Conservation (phyloP, 1,140 invertebrate species). For the Aricia agestis region DNA sequence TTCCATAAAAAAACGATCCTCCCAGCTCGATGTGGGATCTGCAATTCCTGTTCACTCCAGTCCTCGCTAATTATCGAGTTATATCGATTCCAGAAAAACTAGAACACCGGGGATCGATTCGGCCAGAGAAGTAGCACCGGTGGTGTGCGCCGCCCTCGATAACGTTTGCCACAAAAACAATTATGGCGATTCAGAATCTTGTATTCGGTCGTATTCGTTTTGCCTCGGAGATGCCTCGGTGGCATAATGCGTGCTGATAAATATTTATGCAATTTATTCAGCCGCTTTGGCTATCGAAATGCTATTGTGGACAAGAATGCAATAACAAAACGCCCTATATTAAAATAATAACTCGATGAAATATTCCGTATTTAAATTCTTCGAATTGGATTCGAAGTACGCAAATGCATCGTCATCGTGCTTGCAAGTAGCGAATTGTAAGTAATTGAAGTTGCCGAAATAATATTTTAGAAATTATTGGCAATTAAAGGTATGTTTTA, state of each 20-base stretch:
- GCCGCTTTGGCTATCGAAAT: conserved; percentile 28
- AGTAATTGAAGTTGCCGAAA: too few species aligned
- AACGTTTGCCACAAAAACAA: conserved; percentile 66
- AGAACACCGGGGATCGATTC: conserved; percentile 43
- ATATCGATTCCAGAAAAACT: conserved; percentile 40
- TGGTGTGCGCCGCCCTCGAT: conserved; percentile 52
- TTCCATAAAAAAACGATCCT: background rate
- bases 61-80: conserved; percentile 16
- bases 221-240: conserved; percentile 38
- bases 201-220: conserved; percentile 50
- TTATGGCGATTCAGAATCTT: conserved; percentile 57
- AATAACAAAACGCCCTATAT: conserved; percentile 20
- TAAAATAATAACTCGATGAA: conserved; percentile 8
- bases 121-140: conserved; percentile 64
- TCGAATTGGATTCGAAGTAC: background rate
- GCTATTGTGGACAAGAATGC: conserved; percentile 21
- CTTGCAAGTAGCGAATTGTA: too few species aligned
- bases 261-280: conserved; percentile 73
- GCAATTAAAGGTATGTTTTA: too few species aligned
- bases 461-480: too few species aligned
- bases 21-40: background rate
- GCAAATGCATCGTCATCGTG: too few species aligned
- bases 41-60: background rate
- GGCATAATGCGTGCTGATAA: conserved; percentile 62
- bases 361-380: conserved; percentile 15